Evolutionary conservation across 1,140 invertebrate genomes (phyloP).

Genomic region (Pentalonia nigronervosa): DNA sequence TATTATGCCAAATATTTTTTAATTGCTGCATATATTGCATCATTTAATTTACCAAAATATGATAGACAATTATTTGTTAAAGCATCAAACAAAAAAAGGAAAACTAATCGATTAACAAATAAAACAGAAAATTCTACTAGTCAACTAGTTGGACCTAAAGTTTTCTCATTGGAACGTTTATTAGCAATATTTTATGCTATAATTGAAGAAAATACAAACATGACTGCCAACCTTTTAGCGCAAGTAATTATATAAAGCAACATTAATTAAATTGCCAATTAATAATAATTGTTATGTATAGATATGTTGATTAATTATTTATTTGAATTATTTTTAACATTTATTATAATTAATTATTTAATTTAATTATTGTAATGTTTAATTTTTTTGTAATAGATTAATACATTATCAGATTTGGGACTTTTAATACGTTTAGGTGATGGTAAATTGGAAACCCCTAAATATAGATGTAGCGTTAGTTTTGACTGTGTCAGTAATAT

Average conservation of each 20-base stretch:
- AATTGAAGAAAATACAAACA: slow-evolving; percentile 78
- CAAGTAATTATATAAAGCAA: slow-evolving; percentile 50
- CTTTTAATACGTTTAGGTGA: slow-evolving; percentile 72
- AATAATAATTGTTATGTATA: too few relatives aligned
- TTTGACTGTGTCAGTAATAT: slow-evolving; percentile 75
- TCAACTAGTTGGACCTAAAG: slow-evolving; percentile 72
- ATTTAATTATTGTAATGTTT: not conserved
- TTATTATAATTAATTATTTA: not conserved
- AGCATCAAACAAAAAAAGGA: slow-evolving; percentile 70
- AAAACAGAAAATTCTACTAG: slow-evolving; percentile 66
- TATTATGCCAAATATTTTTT: slow-evolving; percentile 88
- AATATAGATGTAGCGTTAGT: slow-evolving; percentile 77
- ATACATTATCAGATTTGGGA: slow-evolving; percentile 76
- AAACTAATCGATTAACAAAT: slow-evolving; percentile 67
- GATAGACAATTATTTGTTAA: slow-evolving; percentile 85
- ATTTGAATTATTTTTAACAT: not conserved
- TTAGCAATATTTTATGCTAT: slow-evolving; percentile 93
- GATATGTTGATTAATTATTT: not conserved
- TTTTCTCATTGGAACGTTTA: slow-evolving; percentile 82
- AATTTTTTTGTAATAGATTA: slow-evolving; percentile 61
- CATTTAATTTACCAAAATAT: slow-evolving; percentile 85
- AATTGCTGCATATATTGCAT: slow-evolving; percentile 88
- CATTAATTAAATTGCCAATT: too few relatives aligned
- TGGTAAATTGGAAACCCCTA: slow-evolving; percentile 72
- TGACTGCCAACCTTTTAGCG: slow-evolving; percentile 77